Evolutionary conservation across 1,140 invertebrate genomes (phyloP).

Genomic region (Philotrypesis tridentata): DNA sequence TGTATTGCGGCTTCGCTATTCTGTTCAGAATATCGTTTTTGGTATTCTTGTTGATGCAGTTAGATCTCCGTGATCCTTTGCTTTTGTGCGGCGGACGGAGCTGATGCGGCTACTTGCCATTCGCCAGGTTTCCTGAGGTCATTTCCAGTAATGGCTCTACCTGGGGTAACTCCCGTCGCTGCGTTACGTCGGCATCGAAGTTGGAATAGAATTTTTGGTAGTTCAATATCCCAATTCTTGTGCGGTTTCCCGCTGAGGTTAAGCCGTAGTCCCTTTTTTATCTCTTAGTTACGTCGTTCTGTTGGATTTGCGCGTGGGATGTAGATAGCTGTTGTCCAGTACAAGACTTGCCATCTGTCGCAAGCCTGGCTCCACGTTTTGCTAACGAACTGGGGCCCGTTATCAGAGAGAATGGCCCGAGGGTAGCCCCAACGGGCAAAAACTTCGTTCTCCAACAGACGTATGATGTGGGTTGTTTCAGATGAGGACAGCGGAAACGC

Average conservation of each 20-base stretch:
- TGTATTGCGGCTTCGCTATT: not conserved
- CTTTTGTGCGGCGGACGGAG: not conserved
- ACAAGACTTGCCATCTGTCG: conserved; percentile 16
- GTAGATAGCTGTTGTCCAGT: conserved; percentile 55
- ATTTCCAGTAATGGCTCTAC: conserved; percentile 38
- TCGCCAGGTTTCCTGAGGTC: conserved; percentile 15
- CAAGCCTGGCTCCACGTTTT: conserved; percentile 17
- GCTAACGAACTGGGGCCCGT: conserved; percentile 55
- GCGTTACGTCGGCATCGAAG: conserved; percentile 46
- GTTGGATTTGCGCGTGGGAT: conserved; percentile 59
- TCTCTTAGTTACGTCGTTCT: conserved; percentile 56
- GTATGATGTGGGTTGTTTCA: conserved; percentile 21
- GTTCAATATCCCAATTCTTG: conserved; percentile 35
- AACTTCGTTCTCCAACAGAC: conserved; percentile 51
- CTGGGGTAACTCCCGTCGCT: conserved; percentile 48
- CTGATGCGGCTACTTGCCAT: conserved; percentile 42
- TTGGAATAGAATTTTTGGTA: conserved; percentile 49
- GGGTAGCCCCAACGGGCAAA: conserved; percentile 59
- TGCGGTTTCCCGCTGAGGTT: conserved; percentile 41
- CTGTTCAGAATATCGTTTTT: not conserved
- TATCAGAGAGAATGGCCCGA: conserved; percentile 53
- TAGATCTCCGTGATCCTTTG: not conserved
- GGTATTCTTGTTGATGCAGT: not conserved
- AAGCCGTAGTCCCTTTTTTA: conserved; percentile 55
- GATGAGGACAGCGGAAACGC: conserved; percentile 48